Base-by-base conservation (phyloP, 2,888 invertebrate genomes). In the Tanaodytes sp. region DNA sequence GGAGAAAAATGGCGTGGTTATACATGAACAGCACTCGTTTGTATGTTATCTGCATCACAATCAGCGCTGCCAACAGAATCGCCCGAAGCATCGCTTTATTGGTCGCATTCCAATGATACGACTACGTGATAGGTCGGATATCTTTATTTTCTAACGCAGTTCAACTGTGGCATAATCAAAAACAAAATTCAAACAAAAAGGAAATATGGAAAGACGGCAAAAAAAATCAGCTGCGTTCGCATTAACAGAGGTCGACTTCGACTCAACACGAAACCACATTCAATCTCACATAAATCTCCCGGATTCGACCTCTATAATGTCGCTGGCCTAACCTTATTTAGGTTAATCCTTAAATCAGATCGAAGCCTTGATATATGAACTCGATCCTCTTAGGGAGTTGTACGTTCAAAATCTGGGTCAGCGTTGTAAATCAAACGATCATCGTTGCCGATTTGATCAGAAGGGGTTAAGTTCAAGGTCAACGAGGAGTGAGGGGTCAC, bases 101-200 rank as follows among this genome's bases (percentile, higher is more conserved):
- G 64, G 69, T 64, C 69, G 48, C 64, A 69, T 69, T 69, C 69
- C 69, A 63, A 64, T 69, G 69, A 69, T 63, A 55, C 42, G 55
- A 23, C 33, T 36, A 27, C 51, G 45, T 69, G 63, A 51, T 62
- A 61, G 57, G 45, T 20, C 57, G 39, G 45, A 67, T 48, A 61
- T 67, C 55, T 67, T 67, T 55, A 61, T 67, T 61, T 58, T 48
- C 59, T 51, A 65, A 65, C 43, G 39, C 40, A 45, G 16, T 30
- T 33, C 11, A 33, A 3, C 6, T 9, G 18, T 39, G 12, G 12
- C n/a, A 9, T 30, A 40, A 52, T 16, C 2, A 18, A 19, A 16
- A 36, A 36, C 31, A 18, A 33, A 33, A 3, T 33, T 33, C 11
- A 33, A 33, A 33, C 33, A n/a, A n/a, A n/a, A n/a, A n/a, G n/a